Evolutionary conservation across 2,113 vertebrate genomes (phyloP).

Genomic region (Trogon surrucura): DNA sequence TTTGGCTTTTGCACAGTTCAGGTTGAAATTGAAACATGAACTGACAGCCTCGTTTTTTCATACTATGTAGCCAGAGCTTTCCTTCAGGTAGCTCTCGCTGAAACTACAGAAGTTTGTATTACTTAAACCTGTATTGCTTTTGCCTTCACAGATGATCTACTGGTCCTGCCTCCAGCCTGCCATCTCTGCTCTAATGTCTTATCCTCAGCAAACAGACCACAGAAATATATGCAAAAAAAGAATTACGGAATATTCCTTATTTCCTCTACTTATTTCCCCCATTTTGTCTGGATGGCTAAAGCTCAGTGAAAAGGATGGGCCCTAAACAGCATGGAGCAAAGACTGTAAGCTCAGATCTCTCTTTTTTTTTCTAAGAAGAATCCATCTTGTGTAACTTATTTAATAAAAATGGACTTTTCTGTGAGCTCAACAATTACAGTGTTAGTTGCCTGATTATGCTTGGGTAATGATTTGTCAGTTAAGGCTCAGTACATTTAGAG

Average conservation of each 20-base stretch:
- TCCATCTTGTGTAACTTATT: background rate
- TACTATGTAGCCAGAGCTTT: background rate
- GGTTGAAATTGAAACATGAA: background rate
- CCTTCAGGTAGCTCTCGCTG: background rate
- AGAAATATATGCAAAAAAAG: background rate
- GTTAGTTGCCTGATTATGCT: background rate
- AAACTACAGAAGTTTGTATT: background rate
- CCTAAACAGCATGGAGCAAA: background rate
- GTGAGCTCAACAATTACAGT: background rate
- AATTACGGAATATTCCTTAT: background rate
- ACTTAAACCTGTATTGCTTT: background rate
- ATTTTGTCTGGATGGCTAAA: background rate
- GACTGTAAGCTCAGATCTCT: background rate
- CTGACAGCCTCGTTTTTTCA: background rate
- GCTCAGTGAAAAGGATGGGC: background rate
- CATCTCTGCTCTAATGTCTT: background rate
- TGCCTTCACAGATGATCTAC: background rate
- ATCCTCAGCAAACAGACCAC: background rate
- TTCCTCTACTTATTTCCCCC: background rate
- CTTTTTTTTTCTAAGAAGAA: background rate
- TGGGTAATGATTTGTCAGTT: conserved; percentile 3
- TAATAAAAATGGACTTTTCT: background rate
- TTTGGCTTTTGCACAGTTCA: background rate
- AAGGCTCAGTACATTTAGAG: background rate
- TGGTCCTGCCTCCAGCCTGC: background rate